Evolutionary conservation across 2,888 invertebrate genomes (phyloP), one percentile per base, ranked within the genome.

Genomic region (Sisyra nigra): DNA sequence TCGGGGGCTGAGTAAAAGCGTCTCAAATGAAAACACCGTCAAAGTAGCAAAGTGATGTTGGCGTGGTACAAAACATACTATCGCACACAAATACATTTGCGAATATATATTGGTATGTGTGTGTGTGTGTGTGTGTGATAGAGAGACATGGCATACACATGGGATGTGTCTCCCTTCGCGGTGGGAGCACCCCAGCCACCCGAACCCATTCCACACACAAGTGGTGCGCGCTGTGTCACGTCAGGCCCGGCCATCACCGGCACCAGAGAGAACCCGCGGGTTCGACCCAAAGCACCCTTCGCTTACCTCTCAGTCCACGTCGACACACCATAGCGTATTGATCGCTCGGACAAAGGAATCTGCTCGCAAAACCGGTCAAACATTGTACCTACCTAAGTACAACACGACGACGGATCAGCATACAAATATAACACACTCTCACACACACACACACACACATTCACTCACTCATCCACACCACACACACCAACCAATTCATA

Each of bases 151-250:
- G 24, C 24, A 24, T 55, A 54, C 57, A 52, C 54, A 54, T 60
- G 63, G 62, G 63, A 61, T 63, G 62, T 63, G 62, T 60, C 56
- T 62, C 62, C 63, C 62, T 63, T 65, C 62, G 62, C 64, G 62
- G 63, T 62, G 66, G 63, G 67, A 66, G 64, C 62, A 62, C 62
- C 58, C 65, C 63, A n/a, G 24, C 63, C 61, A 63, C 61, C 59
- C 57, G 55, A 55, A 55, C 57, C 57, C 57, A 58, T 55, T 58
- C 42, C 33, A 42, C 66, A 63, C 33, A 42, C 66, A 63, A 62
- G 67, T 24, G 61, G 57, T 58, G 59, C 63, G 68, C 68, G 68
- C 70, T 65, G 71, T 61, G 71, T 69, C 71, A 70, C 70, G 71
- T 71, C 68, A 67, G 63, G 66, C 64, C 64, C 49, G 42, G 40